Conservation (phyloP, 2,797 vertebrate genomes). For the Notoglanidium macrostoma region DNA sequence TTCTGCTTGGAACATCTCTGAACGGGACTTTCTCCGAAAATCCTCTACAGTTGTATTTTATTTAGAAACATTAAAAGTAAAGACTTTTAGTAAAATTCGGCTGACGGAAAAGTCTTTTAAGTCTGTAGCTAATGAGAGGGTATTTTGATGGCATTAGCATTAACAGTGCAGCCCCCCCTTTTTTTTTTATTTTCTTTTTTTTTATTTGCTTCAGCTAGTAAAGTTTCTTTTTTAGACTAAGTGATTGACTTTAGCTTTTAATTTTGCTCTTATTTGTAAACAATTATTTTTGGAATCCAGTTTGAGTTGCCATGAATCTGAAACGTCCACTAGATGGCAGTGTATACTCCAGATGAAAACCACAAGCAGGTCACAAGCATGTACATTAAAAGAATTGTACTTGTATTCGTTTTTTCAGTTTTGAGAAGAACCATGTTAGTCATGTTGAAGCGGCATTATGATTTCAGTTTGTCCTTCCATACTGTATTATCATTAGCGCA, state of each 20-base stretch:
- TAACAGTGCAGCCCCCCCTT: not conserved
- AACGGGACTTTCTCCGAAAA: not conserved
- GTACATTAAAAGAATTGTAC: not conserved
- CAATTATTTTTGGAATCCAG: too few species aligned
- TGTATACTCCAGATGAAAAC: not conserved
- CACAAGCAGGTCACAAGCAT: not conserved
- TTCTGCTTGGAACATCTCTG: not conserved
- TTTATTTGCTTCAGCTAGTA: not conserved
- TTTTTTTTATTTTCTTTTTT: too few species aligned
- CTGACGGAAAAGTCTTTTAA: not conserved
- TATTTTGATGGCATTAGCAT: not conserved
- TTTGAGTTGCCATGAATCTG: not conserved
- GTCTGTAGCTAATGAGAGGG: not conserved
- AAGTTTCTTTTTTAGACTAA: not conserved
- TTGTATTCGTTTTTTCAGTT: not conserved
- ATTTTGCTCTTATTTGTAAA: not conserved
- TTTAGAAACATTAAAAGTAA: not conserved
- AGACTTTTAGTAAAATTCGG: not conserved
- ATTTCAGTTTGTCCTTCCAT: too few species aligned
- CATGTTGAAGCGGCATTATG: too few species aligned
- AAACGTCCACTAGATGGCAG: conserved; percentile 16
- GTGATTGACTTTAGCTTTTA: not conserved
- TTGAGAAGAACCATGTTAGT: not conserved
- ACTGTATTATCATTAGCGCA: too few species aligned
- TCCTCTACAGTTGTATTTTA: not conserved